Percentiles rank a stretch among this genome's conserved stretches.
These are phyloP conservation scores for Montipora sp. DNA, from an alignment of 64 coral and sea anemone genomes.

Conservation along the genomic window DNA sequence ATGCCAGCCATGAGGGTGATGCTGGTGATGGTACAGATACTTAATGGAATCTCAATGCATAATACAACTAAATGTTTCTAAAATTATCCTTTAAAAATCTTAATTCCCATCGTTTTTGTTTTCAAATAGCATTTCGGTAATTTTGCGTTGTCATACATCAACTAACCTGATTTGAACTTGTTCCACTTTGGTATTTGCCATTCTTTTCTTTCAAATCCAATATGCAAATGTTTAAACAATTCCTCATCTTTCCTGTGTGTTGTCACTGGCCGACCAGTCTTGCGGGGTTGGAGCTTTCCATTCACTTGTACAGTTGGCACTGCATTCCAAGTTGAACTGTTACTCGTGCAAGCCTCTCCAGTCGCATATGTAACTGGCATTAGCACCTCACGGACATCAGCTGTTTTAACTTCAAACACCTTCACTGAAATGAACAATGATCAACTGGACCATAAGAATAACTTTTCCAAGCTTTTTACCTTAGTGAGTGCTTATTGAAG, in stretches of 20 bases:
- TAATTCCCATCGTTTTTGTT: slow-evolving; percentile 14
- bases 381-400: slow-evolving; percentile 16
- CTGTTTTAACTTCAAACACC: slow-evolving; percentile 64
- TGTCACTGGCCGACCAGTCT: slow-evolving; percentile 66
- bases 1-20: slow-evolving; percentile 58
- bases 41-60: slow-evolving; percentile 53
- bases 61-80: slow-evolving; percentile 49
- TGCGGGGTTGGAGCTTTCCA: slow-evolving; percentile 14
- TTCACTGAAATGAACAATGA: slow-evolving; percentile 66
- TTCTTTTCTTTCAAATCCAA: slow-evolving; percentile 48
- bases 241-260: slow-evolving; percentile 83
- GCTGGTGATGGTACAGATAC: slow-evolving; percentile 61
- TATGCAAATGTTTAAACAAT: slow-evolving; percentile 60
- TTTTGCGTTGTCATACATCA: slow-evolving; percentile 33
- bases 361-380: too few relatives aligned
- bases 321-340: slow-evolving; percentile 31
- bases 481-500: slow-evolving; percentile 40
- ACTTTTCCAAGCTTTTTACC: slow-evolving; percentile 43
- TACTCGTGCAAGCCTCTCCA: slow-evolving; percentile 39
- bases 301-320: slow-evolving; percentile 46
- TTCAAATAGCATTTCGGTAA: slow-evolving; percentile 56
- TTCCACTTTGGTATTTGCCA: slow-evolving; percentile 72
- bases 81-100: slow-evolving; percentile 26
- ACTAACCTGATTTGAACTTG: slow-evolving; percentile 68
- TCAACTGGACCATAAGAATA: slow-evolving; percentile 42